Base-by-base conservation (phyloP, 2,888 invertebrate genomes). In the Campoletis raptor region DNA sequence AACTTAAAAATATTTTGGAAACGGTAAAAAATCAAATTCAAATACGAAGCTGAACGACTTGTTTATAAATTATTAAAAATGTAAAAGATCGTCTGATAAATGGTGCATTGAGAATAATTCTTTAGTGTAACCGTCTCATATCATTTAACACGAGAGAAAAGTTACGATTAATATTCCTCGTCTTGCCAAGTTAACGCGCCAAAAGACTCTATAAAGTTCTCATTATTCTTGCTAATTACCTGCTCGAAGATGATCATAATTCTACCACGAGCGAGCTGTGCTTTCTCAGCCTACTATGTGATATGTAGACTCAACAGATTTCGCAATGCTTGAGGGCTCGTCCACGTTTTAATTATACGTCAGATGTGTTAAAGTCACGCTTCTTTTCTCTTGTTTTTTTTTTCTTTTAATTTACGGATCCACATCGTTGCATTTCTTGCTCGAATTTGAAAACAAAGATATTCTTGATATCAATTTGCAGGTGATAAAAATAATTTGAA, bases 201-300 rank as follows among this genome's bases (percentile, higher is more conserved):
- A 40, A 18, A 3, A 18, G 37, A 61, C 57, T 45, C 45, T 30
- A n/a, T 69, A 81, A 77, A 72, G 37, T 57, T 73, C 57, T 73
- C 76, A 73, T 86, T 81, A 78, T 74, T 40, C 54, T 76, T 42
- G 48, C 42, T 81, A 86, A 86, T 83, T 77, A 83, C 69, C 77
- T 77, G 8, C 61, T 77, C 48, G 57, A 64, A 83, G 73, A 86
- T 72, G 64, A 81, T 81, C 30, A 77, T 67, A 81, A 80, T 77
- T 79, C 67, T 30, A 30, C 15, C 30, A 15, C 5, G 21, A 77
- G 83, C 72, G 45, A 74, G 40, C 48, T 52, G 64, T 54, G 64
- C 61, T 74, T 69, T n/a, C 66, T 80, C 83, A 61, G n/a, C 24
- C 67, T 54, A 70, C 36, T 64, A 54, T 83, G 54, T 83, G 15